phyloP scores from a whole-genome alignment of 2,113 vertebrate species.

The Neotoma lepida region DNA sequence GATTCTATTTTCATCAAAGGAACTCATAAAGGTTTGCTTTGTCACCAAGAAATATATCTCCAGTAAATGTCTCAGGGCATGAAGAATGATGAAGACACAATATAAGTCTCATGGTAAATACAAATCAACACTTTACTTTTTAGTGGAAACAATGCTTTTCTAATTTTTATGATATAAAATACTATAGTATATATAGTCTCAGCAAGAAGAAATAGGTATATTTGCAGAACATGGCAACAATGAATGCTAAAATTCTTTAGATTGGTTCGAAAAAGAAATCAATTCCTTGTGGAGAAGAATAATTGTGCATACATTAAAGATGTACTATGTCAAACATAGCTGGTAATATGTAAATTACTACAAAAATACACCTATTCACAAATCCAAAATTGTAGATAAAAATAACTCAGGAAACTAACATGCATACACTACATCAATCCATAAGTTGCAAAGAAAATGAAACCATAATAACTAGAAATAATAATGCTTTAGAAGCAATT shows the following conservation, averaged over 20 bases:
- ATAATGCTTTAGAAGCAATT: background rate
- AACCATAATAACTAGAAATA: background rate
- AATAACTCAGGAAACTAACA: background rate
- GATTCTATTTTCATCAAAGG: background rate
- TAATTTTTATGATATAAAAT: background rate
- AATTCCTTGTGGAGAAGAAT: background rate
- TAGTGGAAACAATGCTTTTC: background rate
- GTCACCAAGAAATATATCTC: background rate
- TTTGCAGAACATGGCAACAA: background rate
- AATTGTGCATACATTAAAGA: background rate
- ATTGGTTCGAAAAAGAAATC: background rate
- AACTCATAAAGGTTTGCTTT: background rate
- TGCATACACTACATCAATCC: background rate
- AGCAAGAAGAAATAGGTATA: background rate
- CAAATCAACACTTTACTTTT: background rate
- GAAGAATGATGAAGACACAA: background rate
- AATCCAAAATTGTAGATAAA: background rate
- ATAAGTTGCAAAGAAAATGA: background rate
- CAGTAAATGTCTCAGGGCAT: background rate
- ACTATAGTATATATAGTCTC: background rate
- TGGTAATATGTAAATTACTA: background rate
- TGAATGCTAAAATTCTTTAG: background rate
- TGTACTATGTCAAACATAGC: background rate
- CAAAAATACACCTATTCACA: background rate
- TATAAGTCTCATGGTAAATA: background rate